These are phyloP conservation scores for Salvelinus alpinus DNA, from an alignment of 2,113 vertebrate genomes.

Conservation along the genomic window DNA sequence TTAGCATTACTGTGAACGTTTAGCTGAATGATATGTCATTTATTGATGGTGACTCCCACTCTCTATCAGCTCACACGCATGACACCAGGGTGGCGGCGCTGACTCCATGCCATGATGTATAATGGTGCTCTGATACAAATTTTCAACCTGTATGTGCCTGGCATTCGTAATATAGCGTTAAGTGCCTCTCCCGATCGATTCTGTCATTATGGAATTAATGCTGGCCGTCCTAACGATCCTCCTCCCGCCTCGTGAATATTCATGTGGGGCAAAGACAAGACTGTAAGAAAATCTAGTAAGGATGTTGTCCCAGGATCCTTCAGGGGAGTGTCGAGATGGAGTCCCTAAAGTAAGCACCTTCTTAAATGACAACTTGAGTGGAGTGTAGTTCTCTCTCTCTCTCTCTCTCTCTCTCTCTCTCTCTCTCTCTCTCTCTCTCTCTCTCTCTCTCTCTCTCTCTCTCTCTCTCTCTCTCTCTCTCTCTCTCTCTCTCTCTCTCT, in stretches of 20 bases:
- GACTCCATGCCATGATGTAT: neutral
- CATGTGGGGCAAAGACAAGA: neutral
- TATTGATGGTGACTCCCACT: neutral
- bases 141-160: neutral
- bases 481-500: neutral
- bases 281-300: neutral
- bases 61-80: neutral
- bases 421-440: neutral
- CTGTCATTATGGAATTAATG: slow-evolving; percentile 7
- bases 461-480: too few relatives aligned
- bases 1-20: neutral
- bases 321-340: neutral
- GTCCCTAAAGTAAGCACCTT: neutral
- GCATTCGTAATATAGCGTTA: neutral
- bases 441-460: neutral
- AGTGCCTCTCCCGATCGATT: slow-evolving; percentile 12
- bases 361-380: neutral
- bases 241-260: slow-evolving; percentile 17
- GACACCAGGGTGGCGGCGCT: neutral
- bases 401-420: neutral
- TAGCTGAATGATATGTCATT: neutral
- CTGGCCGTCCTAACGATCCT: neutral
- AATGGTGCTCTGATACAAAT: neutral
- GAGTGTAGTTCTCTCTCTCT: neutral
- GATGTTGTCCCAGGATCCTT: neutral